Evolutionary conservation across 1,140 invertebrate genomes (phyloP).

Genomic region (Nixonia krombeini): DNA sequence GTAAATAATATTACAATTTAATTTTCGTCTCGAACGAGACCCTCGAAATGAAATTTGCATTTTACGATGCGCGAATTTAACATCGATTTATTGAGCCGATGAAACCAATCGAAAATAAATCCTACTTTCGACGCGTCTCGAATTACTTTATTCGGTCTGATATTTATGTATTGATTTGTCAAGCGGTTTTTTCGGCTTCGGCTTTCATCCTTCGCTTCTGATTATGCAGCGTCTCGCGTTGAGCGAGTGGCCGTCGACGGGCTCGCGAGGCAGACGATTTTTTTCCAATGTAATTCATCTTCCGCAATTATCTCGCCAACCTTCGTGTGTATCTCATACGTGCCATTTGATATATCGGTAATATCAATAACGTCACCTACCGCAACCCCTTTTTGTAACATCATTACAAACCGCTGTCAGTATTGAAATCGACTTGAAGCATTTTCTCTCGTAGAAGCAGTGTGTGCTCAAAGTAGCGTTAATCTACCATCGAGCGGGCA

Average conservation of each 20-base stretch:
- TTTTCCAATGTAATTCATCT: constrained; percentile 41
- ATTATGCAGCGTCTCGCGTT: constrained; percentile 20
- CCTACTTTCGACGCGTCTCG: too few relatives aligned
- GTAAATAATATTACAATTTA: too few relatives aligned
- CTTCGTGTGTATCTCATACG: constrained; percentile 5
- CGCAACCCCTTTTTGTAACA: constrained; percentile 14
- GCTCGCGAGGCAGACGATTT: constrained; percentile 24
- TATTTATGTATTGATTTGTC: too few relatives aligned
- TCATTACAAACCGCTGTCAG: constrained; percentile 11
- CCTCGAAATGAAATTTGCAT: too few relatives aligned
- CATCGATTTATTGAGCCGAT: too few relatives aligned
- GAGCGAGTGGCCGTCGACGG: constrained; percentile 27
- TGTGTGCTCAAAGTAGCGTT: not conserved
- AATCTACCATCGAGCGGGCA: not conserved
- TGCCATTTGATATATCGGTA: constrained; percentile 27
- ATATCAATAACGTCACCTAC: constrained; percentile 37
- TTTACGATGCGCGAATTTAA: too few relatives aligned
- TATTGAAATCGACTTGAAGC: constrained; percentile 9
- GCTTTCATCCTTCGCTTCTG: too few relatives aligned
- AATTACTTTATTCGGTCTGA: too few relatives aligned
- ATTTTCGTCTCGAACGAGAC: too few relatives aligned
- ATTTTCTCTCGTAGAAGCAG: not conserved
- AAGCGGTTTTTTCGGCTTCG: too few relatives aligned
- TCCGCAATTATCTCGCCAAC: constrained; percentile 31
- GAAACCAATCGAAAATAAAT: too few relatives aligned